phyloP scores from a whole-genome alignment of 2,797 vertebrate species.

The Schizopygopsis pylzovi region DNA sequence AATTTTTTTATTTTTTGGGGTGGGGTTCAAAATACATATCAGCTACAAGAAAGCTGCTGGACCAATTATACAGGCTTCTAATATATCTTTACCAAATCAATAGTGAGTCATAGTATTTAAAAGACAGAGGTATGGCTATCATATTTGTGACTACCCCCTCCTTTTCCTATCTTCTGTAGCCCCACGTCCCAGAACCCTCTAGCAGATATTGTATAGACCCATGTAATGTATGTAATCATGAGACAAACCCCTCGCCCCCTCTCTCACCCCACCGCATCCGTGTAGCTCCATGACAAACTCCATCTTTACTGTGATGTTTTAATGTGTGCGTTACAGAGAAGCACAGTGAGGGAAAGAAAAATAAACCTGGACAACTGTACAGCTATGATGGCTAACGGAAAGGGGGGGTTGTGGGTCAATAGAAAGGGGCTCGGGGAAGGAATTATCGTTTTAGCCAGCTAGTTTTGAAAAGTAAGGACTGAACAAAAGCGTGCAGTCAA shows the following conservation, averaged over 20 bases:
- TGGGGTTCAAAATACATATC: conserved; percentile 65
- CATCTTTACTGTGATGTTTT: conserved; percentile 86
- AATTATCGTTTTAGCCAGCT: conserved; percentile 1
- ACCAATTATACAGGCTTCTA: conserved; percentile 77
- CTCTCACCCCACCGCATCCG: conserved; percentile 47
- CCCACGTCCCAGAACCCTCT: conserved; percentile 73
- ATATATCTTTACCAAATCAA: conserved; percentile 81
- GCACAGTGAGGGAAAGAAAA: conserved; percentile 79
- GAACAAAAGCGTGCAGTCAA: conserved; percentile 53
- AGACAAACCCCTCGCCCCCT: conserved; percentile 78
- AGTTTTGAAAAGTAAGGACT: neutral
- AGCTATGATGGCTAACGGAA: conserved; percentile 39
- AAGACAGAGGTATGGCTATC: conserved; percentile 86
- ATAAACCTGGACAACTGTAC: conserved; percentile 87
- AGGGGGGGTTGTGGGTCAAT: conserved; percentile 4
- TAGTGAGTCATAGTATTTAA: conserved; percentile 85
- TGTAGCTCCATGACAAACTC: conserved; percentile 61
- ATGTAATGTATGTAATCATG: conserved; percentile 78
- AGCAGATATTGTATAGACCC: conserved; percentile 83
- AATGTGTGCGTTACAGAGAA: conserved; percentile 86
- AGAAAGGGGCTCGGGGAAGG: neutral
- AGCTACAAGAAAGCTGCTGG: conserved; percentile 79
- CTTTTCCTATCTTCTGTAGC: conserved; percentile 56
- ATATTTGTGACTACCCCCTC: conserved; percentile 78
- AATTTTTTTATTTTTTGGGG: conserved; percentile 58